Base-by-base conservation (phyloP, 2,797 vertebrate species). In the Alosa sapidissima region DNA sequence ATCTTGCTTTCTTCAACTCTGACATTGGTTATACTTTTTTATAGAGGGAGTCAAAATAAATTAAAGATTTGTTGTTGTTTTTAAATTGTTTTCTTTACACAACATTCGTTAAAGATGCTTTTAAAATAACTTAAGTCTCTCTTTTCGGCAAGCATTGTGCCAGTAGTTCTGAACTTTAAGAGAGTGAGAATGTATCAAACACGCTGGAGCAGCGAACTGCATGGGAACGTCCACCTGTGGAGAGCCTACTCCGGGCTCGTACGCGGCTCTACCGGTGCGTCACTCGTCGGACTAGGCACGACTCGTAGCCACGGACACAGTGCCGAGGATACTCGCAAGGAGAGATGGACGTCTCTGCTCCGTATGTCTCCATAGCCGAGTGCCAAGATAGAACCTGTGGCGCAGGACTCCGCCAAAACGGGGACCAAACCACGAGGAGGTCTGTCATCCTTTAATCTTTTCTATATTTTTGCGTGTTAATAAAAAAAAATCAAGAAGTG, bases 91-190 rank as follows among this genome's bases (percentile, higher is more conserved):
- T 62, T 81, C 33, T 24, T 21, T 81, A 84, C 82, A 82, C 51
- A 86, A 87, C 82, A 87, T 87, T 86, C 72, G 84, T 86, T 19
- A 84, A 41, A 60, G 72, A 83, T 60, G 9, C n/a, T 28, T 81
- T 86, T 86, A 13, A 87, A 85, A 88, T 88, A 88, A 88, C 87
- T 88, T 85, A 86, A 86, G 87, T 81, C 84, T 88, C 72, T 78
- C 68, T 81, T 33, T 88, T 86, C 41, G 78, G 84, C 84, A 87
- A 87, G 82, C 86, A 81, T 83, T 90, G 85, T 87, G 89, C 88
- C 87, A 87, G 88, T 85, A 87, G 81, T 41, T 51, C 49, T 48
- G 58, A 78, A 45, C 82, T n/a, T 68, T 9, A 84, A 81, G 65
- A 75, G 75, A 85, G 36, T 82, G 60, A 88, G 72, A 78, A 78